Percentiles rank a stretch among this genome's conserved stretches.
Conservation (phyloP, 2,888 invertebrate species). For the Cheilosia grossa region DNA sequence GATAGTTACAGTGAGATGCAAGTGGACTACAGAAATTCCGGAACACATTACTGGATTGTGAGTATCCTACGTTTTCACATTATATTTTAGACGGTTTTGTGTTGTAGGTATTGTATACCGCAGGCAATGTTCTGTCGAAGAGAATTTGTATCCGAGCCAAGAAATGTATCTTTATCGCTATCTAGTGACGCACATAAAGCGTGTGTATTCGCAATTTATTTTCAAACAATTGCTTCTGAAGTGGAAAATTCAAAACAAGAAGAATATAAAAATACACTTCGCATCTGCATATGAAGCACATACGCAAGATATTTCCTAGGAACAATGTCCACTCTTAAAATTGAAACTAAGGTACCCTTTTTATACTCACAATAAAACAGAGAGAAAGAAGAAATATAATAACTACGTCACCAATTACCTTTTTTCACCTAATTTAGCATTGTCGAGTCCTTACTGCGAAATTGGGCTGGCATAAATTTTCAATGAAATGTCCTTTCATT, state of each 20-base stretch:
- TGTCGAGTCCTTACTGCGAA: conserved; percentile 39
- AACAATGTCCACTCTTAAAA: conserved; percentile 7
- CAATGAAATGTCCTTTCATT: conserved; percentile 13
- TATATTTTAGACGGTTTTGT: not conserved
- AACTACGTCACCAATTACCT: not conserved
- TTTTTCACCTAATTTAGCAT: conserved; percentile 27
- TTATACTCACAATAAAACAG: not conserved
- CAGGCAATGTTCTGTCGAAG: not conserved
- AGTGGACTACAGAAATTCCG: conserved; percentile 82
- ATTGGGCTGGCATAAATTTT: conserved; percentile 41
- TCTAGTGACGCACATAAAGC: conserved; percentile 44
- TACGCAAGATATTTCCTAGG: not conserved
- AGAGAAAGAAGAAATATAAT: not conserved
- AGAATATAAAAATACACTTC: conserved; percentile 13
- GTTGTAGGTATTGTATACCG: not conserved
- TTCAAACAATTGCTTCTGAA: conserved; percentile 31
- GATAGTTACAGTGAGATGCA: conserved; percentile 83
- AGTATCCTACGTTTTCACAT: conserved; percentile 78
- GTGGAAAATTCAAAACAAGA: conserved; percentile 11
- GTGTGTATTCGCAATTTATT: conserved; percentile 22
- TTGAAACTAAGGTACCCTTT: not conserved
- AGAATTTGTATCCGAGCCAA: conserved; percentile 35
- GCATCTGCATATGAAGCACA: conserved; percentile 17
- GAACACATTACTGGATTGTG: conserved; percentile 83
- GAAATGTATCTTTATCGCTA: conserved; percentile 17